A percentile compares a stretch with the other conserved stretches of the same genome.
Conservation (phyloP, 2,888 invertebrate genomes). For the Synanthedon andrenaeformis region DNA sequence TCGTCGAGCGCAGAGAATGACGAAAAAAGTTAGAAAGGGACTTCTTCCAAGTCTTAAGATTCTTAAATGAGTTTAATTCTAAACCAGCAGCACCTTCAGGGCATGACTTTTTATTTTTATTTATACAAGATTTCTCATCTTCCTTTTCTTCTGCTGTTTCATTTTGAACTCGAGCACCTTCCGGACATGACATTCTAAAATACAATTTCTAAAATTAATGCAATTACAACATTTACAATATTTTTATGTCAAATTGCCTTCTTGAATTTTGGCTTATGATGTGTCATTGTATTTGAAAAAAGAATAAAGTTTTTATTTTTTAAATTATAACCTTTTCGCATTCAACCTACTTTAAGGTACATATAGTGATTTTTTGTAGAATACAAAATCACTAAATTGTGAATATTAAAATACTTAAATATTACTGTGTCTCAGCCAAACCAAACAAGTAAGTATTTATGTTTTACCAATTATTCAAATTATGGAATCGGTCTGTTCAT, state of each 20-base stretch:
- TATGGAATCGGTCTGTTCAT: too few relatives aligned
- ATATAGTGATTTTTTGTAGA: too few relatives aligned
- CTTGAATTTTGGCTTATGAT: conserved; percentile 3
- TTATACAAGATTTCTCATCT: conserved; percentile 27
- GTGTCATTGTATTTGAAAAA: conserved; percentile 12
- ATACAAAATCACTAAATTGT: too few relatives aligned
- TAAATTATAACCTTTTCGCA: conserved; percentile 5
- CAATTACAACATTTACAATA: conserved; percentile 14
- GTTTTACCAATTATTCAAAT: too few relatives aligned
- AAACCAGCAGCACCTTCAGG: conserved; percentile 34
- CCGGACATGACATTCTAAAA: conserved; percentile 48
- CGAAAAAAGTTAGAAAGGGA: conserved; percentile 59
- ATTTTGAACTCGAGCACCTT: conserved; percentile 37
- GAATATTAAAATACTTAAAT: too few relatives aligned
- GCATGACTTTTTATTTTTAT: conserved; percentile 33
- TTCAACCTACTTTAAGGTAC: neutral
- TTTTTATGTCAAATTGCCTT: conserved; percentile 21
- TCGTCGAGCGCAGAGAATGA: conserved; percentile 50
- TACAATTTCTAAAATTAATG: conserved; percentile 7
- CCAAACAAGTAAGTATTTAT: too few relatives aligned
- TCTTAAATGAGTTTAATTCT: conserved; percentile 46
- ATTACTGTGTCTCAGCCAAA: too few relatives aligned
- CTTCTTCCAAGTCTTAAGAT: conserved; percentile 58
- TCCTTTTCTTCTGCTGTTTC: conserved; percentile 21
- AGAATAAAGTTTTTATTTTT: conserved; percentile 11